Percentiles rank a stretch among this genome's conserved stretches.
These are phyloP conservation scores for Habrosyne pyritoides DNA, from an alignment of 2,888 invertebrate species.

Conservation along the genomic window DNA sequence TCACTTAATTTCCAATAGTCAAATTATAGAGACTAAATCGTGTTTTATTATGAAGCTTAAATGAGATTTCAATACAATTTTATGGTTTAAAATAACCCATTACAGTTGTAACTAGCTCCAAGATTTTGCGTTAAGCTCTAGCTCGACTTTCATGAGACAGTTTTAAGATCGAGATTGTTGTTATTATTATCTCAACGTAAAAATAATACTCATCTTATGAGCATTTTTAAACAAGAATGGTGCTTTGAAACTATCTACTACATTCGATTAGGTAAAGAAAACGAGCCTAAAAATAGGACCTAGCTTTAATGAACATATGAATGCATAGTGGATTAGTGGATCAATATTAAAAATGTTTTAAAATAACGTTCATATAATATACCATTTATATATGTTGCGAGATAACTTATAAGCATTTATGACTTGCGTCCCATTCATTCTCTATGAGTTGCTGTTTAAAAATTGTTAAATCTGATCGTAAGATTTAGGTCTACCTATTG, in stretches of 20 bases:
- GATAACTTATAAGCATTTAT: not conserved
- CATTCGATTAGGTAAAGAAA: not conserved
- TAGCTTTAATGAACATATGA: not conserved
- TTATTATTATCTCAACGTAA: too few species aligned
- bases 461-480: not conserved
- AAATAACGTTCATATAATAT: not conserved
- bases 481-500: not conserved
- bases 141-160: not conserved
- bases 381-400: too few species aligned
- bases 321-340: too few species aligned
- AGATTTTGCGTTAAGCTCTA: not conserved
- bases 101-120: too few species aligned
- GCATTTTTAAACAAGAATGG: too few species aligned
- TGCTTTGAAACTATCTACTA: too few species aligned
- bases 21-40: constrained; percentile 18
- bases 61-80: not conserved
- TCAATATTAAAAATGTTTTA: too few species aligned
- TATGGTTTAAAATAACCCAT: not conserved
- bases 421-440: not conserved
- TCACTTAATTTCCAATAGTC: constrained; percentile 13
- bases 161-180: not conserved
- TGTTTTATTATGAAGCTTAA: not conserved
- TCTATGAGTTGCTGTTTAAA: not conserved
- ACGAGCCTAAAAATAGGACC: not conserved
- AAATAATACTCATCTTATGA: not conserved